phyloP scores from a whole-genome alignment of 37 sponge, comb jelly and placozoan genomes.

The Beroe forskalii region DNA sequence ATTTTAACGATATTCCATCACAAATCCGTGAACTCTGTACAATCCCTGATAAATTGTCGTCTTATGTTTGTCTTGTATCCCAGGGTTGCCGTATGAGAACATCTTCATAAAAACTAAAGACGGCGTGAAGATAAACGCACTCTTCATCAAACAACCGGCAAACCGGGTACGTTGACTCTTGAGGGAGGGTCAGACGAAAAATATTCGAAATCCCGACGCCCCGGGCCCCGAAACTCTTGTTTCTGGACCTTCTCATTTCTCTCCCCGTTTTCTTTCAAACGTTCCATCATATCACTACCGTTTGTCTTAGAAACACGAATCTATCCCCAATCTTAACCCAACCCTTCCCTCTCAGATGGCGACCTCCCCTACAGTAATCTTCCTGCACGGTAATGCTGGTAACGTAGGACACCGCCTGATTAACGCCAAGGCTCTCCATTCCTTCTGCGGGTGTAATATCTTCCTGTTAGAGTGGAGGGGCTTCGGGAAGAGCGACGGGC shows the following conservation, averaged over 20 bases:
- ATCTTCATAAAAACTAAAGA: conserved; percentile 80
- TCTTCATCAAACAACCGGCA: conserved; percentile 90
- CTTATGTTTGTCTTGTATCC: no score
- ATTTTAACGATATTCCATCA: no score
- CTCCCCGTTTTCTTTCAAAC: no score
- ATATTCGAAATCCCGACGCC: no score
- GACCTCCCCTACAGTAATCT: conserved; percentile 81
- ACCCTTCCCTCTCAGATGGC: conserved; percentile 42
- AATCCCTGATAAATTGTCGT: no score
- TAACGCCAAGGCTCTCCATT: conserved; percentile 91
- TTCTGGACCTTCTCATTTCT: no score
- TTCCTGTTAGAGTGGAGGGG: conserved; percentile 95
- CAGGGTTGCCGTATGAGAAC: conserved; percentile 87
- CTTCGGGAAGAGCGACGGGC: conserved; percentile 94
- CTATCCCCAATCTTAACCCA: no score
- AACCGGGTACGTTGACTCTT: conserved; percentile 25
- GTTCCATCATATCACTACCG: no score
- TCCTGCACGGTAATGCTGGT: conserved; percentile 96
- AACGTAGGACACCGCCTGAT: conserved; percentile 97
- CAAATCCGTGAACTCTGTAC: no score
- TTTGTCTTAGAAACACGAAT: no score
- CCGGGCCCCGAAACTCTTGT: no score
- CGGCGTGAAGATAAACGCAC: conserved; percentile 73
- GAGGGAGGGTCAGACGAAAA: no score
- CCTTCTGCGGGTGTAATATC: conserved; percentile 87